Evolutionary conservation across 2,888 invertebrate genomes (phyloP).

Genomic region (Amphimallon solstitiale): DNA sequence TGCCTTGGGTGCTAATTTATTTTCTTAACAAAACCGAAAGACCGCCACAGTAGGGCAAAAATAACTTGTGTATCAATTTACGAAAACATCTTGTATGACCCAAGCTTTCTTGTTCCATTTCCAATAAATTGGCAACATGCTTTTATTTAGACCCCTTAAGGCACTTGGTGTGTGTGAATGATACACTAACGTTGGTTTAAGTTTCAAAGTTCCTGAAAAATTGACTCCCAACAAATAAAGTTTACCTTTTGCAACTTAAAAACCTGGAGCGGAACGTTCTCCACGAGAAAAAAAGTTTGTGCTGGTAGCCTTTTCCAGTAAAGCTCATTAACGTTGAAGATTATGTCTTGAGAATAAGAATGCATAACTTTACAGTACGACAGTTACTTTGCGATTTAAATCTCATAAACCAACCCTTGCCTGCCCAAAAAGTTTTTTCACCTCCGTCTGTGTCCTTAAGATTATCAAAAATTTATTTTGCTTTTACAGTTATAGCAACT

Average conservation of each 20-base stretch:
- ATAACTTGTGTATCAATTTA: slow-evolving; percentile 39
- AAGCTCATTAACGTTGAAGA: slow-evolving; percentile 40
- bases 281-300: slow-evolving; percentile 37
- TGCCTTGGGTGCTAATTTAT: slow-evolving; percentile 29
- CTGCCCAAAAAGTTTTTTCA: slow-evolving; percentile 24
- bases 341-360: slow-evolving; percentile 39
- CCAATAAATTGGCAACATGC: too few species aligned
- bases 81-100: slow-evolving; percentile 32
- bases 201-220: slow-evolving; percentile 51
- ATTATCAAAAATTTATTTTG: slow-evolving; percentile 2
- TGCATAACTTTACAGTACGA: slow-evolving; percentile 43
- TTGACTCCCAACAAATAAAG: slow-evolving; percentile 51
- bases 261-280: slow-evolving; percentile 45
- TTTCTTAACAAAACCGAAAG: too few species aligned
- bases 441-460: neutral
- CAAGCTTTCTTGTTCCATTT: too few species aligned
- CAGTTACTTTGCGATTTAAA: slow-evolving; percentile 45
- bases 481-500: slow-evolving; percentile 11
- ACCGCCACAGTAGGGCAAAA: slow-evolving; percentile 37
- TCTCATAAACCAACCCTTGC: slow-evolving; percentile 44
- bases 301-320: slow-evolving; percentile 41
- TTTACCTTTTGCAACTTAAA: slow-evolving; percentile 51
- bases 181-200: slow-evolving; percentile 49
- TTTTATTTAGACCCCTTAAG: too few species aligned
- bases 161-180: slow-evolving; percentile 42